A percentile compares a stretch with the other conserved stretches of the same genome.
These are phyloP conservation scores for Leistus spinibarbis DNA, from an alignment of 2,888 invertebrate species.

Conservation along the genomic window DNA sequence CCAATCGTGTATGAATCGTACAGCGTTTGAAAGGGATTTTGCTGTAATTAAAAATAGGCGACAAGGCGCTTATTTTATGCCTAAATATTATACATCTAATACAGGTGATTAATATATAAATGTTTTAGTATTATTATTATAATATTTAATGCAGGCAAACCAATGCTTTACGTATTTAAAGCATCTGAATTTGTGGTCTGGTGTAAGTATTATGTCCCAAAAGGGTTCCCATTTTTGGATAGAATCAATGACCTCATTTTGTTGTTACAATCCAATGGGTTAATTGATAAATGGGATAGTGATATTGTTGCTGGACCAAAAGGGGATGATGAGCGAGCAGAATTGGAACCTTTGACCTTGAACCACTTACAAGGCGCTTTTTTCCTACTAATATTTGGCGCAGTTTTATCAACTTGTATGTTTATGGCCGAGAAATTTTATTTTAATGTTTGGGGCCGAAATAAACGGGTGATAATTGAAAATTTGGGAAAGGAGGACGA, in stretches of 20 bases:
- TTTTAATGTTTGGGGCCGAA: not conserved
- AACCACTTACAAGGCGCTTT: conserved; percentile 34
- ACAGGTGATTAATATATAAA: not conserved
- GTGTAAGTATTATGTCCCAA: conserved; percentile 29
- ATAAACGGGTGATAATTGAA: no score
- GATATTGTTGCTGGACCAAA: conserved; percentile 13
- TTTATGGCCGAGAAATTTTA: not conserved
- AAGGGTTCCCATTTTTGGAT: conserved; percentile 40
- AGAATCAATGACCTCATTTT: conserved; percentile 34
- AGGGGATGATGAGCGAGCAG: not conserved
- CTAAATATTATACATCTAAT: not conserved
- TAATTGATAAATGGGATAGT: conserved; percentile 42
- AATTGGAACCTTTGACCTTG: conserved; percentile 20
- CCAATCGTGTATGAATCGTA: conserved; percentile 20
- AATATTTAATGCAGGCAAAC: conserved; percentile 9
- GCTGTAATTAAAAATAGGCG: conserved; percentile 20
- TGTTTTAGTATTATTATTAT: no score
- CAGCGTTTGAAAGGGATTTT: conserved; percentile 27
- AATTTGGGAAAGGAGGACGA: no score
- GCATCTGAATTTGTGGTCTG: conserved; percentile 18
- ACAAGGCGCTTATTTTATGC: conserved; percentile 17
- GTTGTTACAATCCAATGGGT: conserved; percentile 37
- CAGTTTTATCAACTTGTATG: not conserved
- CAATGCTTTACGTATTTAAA: conserved; percentile 16
- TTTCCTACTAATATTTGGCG: conserved; percentile 20